phyloP scores from a whole-genome alignment of 1,140 invertebrate species.

The Harpegnathos saltator region DNA sequence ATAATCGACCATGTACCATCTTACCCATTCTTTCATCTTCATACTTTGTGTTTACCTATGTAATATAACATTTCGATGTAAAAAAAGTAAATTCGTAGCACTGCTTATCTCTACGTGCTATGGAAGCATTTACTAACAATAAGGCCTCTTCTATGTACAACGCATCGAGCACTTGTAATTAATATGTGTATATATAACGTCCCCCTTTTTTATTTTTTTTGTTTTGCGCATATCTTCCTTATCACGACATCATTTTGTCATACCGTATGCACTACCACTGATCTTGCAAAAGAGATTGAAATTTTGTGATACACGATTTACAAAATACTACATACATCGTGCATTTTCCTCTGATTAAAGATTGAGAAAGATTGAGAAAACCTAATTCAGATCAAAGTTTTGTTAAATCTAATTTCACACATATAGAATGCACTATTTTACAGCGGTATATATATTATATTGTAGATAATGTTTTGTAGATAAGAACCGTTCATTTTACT shows the following conservation, averaged over 20 bases:
- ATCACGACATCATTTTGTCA: constrained; percentile 2
- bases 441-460: too few relatives aligned
- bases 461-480: too few relatives aligned
- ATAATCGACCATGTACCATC: constrained; percentile 2
- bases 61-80: constrained; percentile 54
- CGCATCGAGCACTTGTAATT: constrained; percentile 72
- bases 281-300: constrained; percentile 23
- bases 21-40: constrained; percentile 65
- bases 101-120: constrained; percentile 47
- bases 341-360: constrained; percentile 8
- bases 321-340: neutral
- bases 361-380: neutral
- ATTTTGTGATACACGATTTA: neutral
- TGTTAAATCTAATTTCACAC: too few relatives aligned
- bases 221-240: neutral
- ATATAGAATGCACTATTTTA: too few relatives aligned
- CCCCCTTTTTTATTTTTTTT: too few relatives aligned
- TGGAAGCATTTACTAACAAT: constrained; percentile 69
- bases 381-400: too few relatives aligned
- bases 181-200: constrained; percentile 60
- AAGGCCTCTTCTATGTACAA: constrained; percentile 62
- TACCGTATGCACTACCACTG: constrained; percentile 4
- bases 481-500: too few relatives aligned
- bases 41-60: constrained; percentile 48
- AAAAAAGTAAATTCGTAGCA: constrained; percentile 49